Base-by-base conservation (phyloP, 2,113 vertebrate genomes). In the Pseudonaja textilis region DNA sequence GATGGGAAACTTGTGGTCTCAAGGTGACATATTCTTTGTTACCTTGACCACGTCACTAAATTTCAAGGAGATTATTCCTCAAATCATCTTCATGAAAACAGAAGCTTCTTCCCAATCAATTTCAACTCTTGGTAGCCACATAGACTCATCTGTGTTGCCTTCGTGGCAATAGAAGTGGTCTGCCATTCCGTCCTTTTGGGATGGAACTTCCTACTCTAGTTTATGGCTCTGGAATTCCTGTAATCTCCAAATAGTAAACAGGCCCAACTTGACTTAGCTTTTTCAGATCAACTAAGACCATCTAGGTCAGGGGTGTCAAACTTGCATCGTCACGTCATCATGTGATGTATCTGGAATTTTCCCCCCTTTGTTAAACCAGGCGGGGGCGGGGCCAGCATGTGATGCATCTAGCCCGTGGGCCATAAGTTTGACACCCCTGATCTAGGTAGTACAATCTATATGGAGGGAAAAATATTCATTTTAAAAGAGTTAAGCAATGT, bases 301-400 rank as follows among this genome's bases (percentile, higher is more conserved):
- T 52, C 50, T 52, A 52, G 50, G 10, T 52, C 50, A 7, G 56
- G 20, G 20, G 20, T 57, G 55, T 55, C 55, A 55, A 55, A 55
- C 55, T 55, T 1, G 18, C 55, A 5, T 55, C 18, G 4, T 55
- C 16, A 55, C 16, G 4, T 20, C 16, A 0, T 55, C 55, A 55
- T 4, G 4, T 55, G 55, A 55, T 5, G 16, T 55, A 55, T 55
- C 0, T 4, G 55, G 55, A 55, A 4, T 55, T 55, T 20, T 0
- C 14, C 55, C 55, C 55, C 55, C 55, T 55, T 55, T 1, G 18
- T 4, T 55, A 55, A 55, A 55, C 55, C 4, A 0, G 55, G 55
- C 4, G 1, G 55, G 55, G 4, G 55, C 0, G 4, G 55, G 18
- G 18, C 16, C 4, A 55, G 0, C 55, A 55, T 4, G 2, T 55